phyloP scores from a whole-genome alignment of 1,140 invertebrate genomes.

The Melipona quadrifasciata region DNA sequence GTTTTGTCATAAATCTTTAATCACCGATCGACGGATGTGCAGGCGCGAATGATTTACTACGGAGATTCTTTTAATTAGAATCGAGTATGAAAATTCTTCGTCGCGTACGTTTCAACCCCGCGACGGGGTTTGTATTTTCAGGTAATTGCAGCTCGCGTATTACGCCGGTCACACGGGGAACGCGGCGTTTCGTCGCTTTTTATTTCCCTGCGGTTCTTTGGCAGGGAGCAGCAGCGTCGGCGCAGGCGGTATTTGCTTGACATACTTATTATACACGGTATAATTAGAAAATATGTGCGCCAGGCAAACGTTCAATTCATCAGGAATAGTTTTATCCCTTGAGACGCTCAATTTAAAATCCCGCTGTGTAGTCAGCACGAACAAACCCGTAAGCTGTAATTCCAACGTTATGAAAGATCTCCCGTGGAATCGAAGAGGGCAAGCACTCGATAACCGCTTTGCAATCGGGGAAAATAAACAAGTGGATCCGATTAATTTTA shows the following conservation, averaged over 20 bases:
- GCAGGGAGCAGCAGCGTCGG: not conserved
- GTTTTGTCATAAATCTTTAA: too few species aligned
- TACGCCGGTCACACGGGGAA: not conserved
- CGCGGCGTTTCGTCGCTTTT: not conserved
- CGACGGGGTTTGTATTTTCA: not conserved
- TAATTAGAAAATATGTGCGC: not conserved
- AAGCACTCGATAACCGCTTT: not conserved
- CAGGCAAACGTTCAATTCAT: not conserved
- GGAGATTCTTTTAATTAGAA: not conserved
- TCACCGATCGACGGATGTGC: too few species aligned
- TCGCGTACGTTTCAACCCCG: not conserved
- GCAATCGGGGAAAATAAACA: too few species aligned
- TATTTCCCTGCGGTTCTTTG: not conserved
- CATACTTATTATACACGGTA: slow-evolving; percentile 3
- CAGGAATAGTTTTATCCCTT: not conserved
- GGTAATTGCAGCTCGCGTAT: slow-evolving; percentile 10
- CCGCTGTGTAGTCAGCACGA: not conserved
- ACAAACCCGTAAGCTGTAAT: not conserved
- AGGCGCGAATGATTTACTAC: not conserved
- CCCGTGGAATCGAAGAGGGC: not conserved
- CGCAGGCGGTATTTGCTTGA: not conserved
- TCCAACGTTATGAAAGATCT: not conserved
- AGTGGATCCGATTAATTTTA: too few species aligned
- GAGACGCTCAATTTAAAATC: not conserved
- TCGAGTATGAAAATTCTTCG: not conserved